Conservation (phyloP, 2,113 vertebrate genomes). For the Protobothrops flavoviridis region DNA sequence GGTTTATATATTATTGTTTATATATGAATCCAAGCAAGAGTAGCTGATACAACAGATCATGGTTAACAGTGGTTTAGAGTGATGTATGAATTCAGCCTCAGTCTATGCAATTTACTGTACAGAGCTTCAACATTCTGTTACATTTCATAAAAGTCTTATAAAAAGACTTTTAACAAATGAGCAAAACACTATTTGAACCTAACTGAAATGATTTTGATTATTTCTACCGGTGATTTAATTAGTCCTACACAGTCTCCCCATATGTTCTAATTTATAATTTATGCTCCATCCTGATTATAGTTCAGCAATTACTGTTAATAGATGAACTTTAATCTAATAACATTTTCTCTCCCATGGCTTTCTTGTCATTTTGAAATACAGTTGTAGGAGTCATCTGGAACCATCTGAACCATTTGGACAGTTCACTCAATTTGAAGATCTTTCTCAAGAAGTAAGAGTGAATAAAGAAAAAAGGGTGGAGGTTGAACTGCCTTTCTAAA, state of each 20-base stretch:
- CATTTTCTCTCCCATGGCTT: not conserved
- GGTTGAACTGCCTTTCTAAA: not conserved
- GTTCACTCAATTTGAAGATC: not conserved
- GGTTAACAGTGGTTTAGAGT: not conserved
- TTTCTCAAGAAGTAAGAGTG: not conserved
- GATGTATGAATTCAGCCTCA: not conserved
- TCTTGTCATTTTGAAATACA: not conserved
- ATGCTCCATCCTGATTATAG: not conserved
- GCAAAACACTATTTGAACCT: not conserved
- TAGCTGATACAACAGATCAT: not conserved
- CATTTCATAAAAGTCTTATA: not conserved
- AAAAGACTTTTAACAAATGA: not conserved
- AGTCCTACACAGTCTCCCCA: not conserved
- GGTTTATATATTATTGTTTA: not conserved
- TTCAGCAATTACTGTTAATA: not conserved
- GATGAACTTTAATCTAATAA: not conserved
- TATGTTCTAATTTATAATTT: not conserved
- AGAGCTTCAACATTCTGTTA: not conserved
- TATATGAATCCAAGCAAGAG: not conserved
- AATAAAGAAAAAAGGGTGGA: not conserved
- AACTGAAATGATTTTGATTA: not conserved
- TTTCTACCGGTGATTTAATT: not conserved
- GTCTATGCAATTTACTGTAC: not conserved
- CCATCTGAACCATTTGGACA: not conserved
- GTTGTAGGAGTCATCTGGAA: not conserved